Percentiles rank a stretch among this genome's conserved stretches.
Conservation (phyloP, 2,888 invertebrate species). For the Sycophila texana region DNA sequence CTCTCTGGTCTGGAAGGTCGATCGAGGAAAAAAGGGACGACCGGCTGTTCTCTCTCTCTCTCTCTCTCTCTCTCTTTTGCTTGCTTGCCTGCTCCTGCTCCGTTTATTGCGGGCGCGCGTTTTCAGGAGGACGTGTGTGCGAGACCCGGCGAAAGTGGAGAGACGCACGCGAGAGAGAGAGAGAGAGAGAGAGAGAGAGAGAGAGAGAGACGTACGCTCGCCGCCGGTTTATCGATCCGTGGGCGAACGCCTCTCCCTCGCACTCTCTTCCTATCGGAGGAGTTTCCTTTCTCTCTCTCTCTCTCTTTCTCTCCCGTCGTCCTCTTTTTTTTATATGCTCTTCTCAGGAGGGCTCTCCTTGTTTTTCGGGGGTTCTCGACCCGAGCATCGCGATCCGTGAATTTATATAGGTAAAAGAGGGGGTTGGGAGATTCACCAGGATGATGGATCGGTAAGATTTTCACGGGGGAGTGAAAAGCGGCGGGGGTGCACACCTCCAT, state of each 20-base stretch:
- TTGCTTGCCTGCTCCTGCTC: neutral
- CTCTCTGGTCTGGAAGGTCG: constrained; percentile 32
- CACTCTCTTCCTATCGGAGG: constrained; percentile 54
- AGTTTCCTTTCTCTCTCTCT: constrained; percentile 73
- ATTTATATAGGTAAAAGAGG: too few species aligned
- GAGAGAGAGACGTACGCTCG: constrained; percentile 18
- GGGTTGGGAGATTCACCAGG: too few species aligned
- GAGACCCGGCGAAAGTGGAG: neutral
- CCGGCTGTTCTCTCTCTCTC: neutral
- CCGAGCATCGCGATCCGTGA: neutral
- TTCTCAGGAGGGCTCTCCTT: neutral
- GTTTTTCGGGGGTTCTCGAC: constrained; percentile 1
- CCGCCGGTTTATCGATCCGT: constrained; percentile 49
- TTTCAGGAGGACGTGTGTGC: neutral
- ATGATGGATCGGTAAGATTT: too few species aligned
- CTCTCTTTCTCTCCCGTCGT: constrained; percentile 60
- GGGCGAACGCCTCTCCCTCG: constrained; percentile 73
- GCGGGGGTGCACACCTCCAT: too few species aligned
- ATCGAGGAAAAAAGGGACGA: constrained; percentile 42
- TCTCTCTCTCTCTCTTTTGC: neutral
- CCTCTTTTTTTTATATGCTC: neutral
- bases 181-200: neutral
- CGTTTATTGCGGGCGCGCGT: neutral
- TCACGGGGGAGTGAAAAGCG: too few species aligned
- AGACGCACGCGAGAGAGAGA: constrained; percentile 7